Percentiles rank a stretch among this genome's conserved stretches.
Conservation (phyloP, 2,888 invertebrate genomes). For the Slavum lentiscoides region DNA sequence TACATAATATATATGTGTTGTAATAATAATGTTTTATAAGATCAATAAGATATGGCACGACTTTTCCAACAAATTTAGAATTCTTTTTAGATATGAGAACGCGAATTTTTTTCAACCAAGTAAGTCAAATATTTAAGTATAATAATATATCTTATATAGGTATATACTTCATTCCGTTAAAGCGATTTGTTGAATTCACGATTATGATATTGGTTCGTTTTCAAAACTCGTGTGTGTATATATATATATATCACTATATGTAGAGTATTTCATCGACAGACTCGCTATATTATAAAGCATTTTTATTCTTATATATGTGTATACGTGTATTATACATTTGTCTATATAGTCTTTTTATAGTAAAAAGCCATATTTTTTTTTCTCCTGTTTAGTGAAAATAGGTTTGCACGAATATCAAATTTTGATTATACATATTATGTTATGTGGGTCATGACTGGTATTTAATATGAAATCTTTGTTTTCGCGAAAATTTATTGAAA, state of each 20-base stretch:
- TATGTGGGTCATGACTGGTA: background rate
- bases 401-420: background rate
- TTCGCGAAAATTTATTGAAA: too few relatives aligned
- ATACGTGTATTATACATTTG: background rate
- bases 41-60: slow-evolving; percentile 25
- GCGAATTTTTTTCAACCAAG: background rate
- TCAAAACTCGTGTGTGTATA: too few relatives aligned
- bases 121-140: background rate
- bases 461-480: too few relatives aligned
- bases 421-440: too few relatives aligned
- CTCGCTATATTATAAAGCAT: background rate
- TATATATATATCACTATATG: too few relatives aligned
- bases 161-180: background rate
- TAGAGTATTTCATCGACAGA: background rate
- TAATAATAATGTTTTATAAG: background rate
- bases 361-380: too few relatives aligned
- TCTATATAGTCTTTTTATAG: too few relatives aligned
- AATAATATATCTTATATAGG: background rate
- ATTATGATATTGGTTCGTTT: too few relatives aligned
- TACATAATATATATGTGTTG: background rate
- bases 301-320: background rate
- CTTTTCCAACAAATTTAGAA: slow-evolving; percentile 1
- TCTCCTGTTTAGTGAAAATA: background rate
- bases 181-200: background rate
- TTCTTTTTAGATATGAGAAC: slow-evolving; percentile 3